These are phyloP conservation scores for Tapirus terrestris DNA, from an alignment of 2,113 vertebrate species.

Conservation along the genomic window DNA sequence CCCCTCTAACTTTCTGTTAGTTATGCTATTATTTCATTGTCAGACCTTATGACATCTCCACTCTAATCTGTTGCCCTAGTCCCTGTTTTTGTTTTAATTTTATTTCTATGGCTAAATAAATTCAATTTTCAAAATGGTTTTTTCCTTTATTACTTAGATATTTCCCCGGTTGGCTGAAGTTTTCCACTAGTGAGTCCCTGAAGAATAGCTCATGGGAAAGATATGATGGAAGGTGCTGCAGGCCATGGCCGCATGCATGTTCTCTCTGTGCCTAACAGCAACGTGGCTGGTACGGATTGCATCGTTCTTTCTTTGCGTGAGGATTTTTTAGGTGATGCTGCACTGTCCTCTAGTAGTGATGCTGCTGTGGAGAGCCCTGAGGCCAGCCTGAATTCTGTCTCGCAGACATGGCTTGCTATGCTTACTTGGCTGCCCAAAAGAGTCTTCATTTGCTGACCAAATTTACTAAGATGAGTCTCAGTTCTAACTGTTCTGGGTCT, in stretches of 20 bases:
- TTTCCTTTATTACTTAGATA: neutral
- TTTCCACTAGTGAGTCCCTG: neutral
- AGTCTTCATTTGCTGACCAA: too few relatives aligned
- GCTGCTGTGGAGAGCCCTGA: too few relatives aligned
- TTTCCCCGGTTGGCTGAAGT: neutral
- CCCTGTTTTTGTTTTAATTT: neutral
- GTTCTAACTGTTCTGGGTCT: neutral
- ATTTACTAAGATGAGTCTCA: too few relatives aligned
- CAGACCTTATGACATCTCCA: neutral
- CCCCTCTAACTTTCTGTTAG: neutral
- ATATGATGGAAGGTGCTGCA: neutral
- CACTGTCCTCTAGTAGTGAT: too few relatives aligned
- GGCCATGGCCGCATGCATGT: rapidly evolving
- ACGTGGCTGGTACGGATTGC: too few relatives aligned
- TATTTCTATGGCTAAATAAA: neutral
- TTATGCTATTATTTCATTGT: neutral
- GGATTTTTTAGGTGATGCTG: neutral
- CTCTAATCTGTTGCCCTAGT: neutral
- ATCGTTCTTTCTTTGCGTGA: neutral
- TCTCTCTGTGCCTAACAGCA: neutral
- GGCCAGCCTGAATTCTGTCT: too few relatives aligned
- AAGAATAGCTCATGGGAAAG: neutral
- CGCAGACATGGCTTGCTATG: neutral
- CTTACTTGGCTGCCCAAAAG: too few relatives aligned
- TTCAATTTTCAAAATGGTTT: neutral